Evolutionary conservation across 2,888 invertebrate species (phyloP).

Genomic region (Phasia obesa): DNA sequence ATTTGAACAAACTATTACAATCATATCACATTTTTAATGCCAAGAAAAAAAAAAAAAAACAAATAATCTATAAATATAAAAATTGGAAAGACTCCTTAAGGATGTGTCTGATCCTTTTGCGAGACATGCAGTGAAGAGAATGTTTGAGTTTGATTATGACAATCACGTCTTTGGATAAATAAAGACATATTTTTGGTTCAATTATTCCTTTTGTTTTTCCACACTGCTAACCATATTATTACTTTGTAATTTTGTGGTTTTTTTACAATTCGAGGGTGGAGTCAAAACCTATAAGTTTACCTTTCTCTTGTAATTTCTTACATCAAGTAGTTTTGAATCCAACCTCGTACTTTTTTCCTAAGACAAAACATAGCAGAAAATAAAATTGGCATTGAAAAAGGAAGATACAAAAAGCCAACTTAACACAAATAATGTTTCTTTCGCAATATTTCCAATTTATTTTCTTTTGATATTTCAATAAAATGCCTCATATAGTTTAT

Average conservation of each 20-base stretch:
- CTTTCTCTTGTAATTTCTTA: background rate
- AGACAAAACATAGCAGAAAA: constrained; percentile 7
- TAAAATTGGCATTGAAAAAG: constrained; percentile 35
- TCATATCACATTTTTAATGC: constrained; percentile 38
- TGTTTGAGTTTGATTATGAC: constrained; percentile 6
- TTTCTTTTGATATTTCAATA: constrained; percentile 11
- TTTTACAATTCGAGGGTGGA: background rate
- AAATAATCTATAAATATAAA: constrained; percentile 23
- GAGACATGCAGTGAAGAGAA: background rate
- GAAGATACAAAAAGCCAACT: background rate
- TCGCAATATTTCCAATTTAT: background rate
- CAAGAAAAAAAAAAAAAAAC: constrained; percentile 22
- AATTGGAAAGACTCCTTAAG: constrained; percentile 25
- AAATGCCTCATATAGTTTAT: background rate
- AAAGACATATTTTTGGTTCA: constrained; percentile 50
- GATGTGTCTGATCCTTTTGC: constrained; percentile 9
- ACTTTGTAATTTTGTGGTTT: background rate
- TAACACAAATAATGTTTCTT: too few species aligned
- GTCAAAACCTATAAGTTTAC: background rate
- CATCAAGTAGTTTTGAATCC: background rate
- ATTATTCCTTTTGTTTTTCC: constrained; percentile 54
- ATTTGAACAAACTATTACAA: constrained; percentile 51
- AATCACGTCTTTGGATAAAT: constrained; percentile 33
- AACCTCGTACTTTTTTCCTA: background rate
- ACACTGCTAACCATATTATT: constrained; percentile 56